Conservation (phyloP, 2,797 vertebrate genomes). For the Chelon labrosus region DNA sequence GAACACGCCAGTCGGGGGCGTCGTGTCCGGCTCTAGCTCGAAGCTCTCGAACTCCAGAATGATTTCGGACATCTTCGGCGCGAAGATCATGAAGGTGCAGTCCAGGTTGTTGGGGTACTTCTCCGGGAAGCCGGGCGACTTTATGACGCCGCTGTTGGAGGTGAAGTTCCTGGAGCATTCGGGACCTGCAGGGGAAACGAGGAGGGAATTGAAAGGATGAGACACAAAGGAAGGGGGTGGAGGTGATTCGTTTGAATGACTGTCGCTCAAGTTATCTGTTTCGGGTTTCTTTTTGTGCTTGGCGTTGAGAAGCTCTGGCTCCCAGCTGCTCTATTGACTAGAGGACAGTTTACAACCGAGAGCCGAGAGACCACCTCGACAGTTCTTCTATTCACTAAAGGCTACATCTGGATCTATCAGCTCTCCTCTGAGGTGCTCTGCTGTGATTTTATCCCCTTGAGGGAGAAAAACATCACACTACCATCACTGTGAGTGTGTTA, state of each 20-base stretch:
- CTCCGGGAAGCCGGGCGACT: conserved; percentile 96
- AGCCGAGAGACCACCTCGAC: conserved; percentile 50
- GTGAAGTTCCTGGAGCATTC: conserved; percentile 98
- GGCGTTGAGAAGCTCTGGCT: conserved; percentile 29
- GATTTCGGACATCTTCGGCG: conserved; percentile 97
- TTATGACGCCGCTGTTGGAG: conserved; percentile 91
- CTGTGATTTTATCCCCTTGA: neutral
- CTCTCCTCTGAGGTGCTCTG: neutral
- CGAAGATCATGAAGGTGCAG: conserved; percentile 99
- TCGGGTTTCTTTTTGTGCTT: conserved; percentile 34
- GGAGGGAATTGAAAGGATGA: conserved; percentile 15
- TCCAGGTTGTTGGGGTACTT: conserved; percentile 98
- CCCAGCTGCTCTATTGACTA: conserved; percentile 45
- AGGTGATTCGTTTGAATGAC: conserved; percentile 19
- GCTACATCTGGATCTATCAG: conserved; percentile 43
- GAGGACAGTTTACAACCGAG: conserved; percentile 49
- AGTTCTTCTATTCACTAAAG: conserved; percentile 29
- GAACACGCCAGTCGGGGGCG: conserved; percentile 90
- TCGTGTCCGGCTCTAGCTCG: conserved; percentile 94
- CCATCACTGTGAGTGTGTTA: conserved; percentile 23
- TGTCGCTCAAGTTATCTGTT: conserved; percentile 52
- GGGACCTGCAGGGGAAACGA: conserved; percentile 84
- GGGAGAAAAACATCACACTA: conserved; percentile 12
- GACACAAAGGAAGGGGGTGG: neutral
- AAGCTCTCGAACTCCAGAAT: conserved; percentile 98